Conservation (phyloP, 1,140 invertebrate genomes). For the Xylocopa sonorina region DNA sequence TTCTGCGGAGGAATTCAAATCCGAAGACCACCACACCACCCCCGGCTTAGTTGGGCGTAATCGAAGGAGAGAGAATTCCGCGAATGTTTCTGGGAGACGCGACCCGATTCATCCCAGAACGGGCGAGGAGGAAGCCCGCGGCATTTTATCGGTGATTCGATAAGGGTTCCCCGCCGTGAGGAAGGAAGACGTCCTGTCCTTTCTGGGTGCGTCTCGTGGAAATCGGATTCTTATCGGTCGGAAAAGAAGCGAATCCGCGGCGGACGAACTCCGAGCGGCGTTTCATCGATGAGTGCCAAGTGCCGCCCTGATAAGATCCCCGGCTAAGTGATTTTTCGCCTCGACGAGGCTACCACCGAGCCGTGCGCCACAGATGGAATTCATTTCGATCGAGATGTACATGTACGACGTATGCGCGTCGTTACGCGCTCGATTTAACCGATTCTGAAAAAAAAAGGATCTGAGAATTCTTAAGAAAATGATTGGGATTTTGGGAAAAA, state of each 20-base stretch:
- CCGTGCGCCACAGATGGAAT: constrained; percentile 52
- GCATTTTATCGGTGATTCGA: constrained; percentile 61
- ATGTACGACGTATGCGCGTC: no score
- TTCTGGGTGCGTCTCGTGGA: constrained; percentile 51
- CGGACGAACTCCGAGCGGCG: constrained; percentile 21
- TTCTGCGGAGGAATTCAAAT: constrained; percentile 19
- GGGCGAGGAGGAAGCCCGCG: constrained; percentile 37
- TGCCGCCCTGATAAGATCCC: constrained; percentile 57
- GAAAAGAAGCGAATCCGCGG: constrained; percentile 50
- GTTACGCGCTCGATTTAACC: no score
- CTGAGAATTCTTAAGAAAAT: no score
- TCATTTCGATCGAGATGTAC: constrained; percentile 56
- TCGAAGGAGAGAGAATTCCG: constrained; percentile 31
- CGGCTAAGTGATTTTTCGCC: constrained; percentile 68
- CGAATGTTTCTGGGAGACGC: constrained; percentile 36
- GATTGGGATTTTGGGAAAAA: no score
- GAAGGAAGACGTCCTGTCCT: constrained; percentile 49
- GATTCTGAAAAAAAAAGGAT: no score
- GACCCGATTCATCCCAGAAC: constrained; percentile 54
- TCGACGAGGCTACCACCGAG: constrained; percentile 50
- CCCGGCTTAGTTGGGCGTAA: constrained; percentile 27
- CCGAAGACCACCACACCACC: background rate
- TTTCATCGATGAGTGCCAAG: constrained; percentile 57
- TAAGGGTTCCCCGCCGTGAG: constrained; percentile 47
- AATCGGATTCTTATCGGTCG: constrained; percentile 65